These are phyloP conservation scores for Adelosebastes latens DNA, from an alignment of 2,797 vertebrate genomes.

Conservation along the genomic window DNA sequence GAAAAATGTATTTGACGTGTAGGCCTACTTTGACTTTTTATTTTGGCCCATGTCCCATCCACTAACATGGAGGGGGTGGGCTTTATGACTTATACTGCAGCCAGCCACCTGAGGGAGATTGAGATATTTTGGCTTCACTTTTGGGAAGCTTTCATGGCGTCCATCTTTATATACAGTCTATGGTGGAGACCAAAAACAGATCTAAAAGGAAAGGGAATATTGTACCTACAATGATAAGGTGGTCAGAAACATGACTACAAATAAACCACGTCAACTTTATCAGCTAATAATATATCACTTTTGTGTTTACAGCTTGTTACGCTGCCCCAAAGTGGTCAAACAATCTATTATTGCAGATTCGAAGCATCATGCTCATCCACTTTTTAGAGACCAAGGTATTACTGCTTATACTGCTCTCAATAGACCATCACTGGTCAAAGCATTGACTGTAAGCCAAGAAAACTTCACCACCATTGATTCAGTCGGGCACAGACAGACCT, in stretches of 20 bases:
- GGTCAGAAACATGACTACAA: neutral
- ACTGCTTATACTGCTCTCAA: neutral
- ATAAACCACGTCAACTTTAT: neutral
- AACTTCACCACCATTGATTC: constrained; percentile 11
- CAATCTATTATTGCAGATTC: neutral
- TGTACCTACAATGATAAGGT: neutral
- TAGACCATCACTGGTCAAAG: neutral
- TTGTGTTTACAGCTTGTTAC: neutral
- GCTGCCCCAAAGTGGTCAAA: neutral
- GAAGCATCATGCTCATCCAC: neutral
- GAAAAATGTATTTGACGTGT: too few species aligned
- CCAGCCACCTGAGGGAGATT: too few species aligned
- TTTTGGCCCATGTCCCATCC: too few species aligned
- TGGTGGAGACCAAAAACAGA: neutral
- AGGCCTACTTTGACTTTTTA: too few species aligned
- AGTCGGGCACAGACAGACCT: constrained; percentile 13
- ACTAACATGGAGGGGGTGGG: too few species aligned
- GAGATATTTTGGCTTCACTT: too few species aligned
- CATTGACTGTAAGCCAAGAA: neutral
- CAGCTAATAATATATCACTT: neutral
- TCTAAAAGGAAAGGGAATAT: neutral
- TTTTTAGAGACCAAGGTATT: constrained; percentile 1
- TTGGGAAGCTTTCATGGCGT: too few species aligned
- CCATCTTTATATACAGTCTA: too few species aligned
- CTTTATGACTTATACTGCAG: too few species aligned